phyloP scores from a whole-genome alignment of 2,888 invertebrate genomes.

The Carpatolechia fugitivella region DNA sequence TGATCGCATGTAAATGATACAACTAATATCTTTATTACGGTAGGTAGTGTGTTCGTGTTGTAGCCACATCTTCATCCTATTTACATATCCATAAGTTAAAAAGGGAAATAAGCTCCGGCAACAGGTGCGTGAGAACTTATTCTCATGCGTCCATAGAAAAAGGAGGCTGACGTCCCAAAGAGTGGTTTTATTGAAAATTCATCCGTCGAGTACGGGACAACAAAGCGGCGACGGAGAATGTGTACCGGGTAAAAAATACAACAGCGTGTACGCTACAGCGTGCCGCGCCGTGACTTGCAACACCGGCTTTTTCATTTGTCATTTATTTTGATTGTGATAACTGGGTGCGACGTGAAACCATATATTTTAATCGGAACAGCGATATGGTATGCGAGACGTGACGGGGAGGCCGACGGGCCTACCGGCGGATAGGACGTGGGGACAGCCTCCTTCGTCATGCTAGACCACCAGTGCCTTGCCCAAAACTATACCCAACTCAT shows the following conservation, averaged over 20 bases:
- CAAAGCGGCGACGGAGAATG: constrained; percentile 64
- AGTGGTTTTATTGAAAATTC: constrained; percentile 71
- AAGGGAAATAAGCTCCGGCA: constrained; percentile 32
- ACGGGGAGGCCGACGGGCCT: constrained; percentile 21
- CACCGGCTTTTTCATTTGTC: constrained; percentile 74
- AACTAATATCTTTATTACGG: constrained; percentile 8
- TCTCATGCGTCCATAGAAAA: constrained; percentile 44
- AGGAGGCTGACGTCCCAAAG: constrained; percentile 58
- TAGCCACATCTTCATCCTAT: constrained; percentile 16
- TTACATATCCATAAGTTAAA: constrained; percentile 28
- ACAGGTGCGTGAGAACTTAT: constrained; percentile 73
- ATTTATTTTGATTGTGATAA: constrained; percentile 80
- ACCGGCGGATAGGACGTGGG: constrained; percentile 20
- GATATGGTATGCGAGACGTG: constrained; percentile 24
- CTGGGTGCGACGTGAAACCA: constrained; percentile 53
- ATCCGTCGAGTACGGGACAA: constrained; percentile 58
- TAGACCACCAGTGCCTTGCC: neutral
- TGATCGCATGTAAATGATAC: constrained; percentile 2
- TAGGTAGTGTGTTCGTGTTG: neutral
- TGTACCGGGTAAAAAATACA: constrained; percentile 58
- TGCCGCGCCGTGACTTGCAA: constrained; percentile 75
- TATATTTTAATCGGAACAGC: constrained; percentile 50
- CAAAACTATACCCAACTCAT: neutral
- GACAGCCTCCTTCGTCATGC: constrained; percentile 9
- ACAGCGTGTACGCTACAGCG: constrained; percentile 29